phyloP scores from a whole-genome alignment of 2,113 vertebrate species.

The human (Homo sapiens) region DNA sequence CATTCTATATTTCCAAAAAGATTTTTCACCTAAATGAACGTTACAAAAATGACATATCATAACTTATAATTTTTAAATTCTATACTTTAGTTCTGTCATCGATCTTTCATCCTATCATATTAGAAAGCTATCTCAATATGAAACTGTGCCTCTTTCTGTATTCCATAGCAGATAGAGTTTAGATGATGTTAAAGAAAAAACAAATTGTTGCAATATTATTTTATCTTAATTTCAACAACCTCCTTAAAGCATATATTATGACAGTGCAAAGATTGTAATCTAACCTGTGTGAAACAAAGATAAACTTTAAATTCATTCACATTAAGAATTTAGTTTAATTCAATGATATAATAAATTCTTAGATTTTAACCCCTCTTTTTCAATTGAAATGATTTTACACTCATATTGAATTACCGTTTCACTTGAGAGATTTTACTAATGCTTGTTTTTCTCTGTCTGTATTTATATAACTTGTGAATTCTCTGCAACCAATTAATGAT shows the following conservation, averaged over 20 bases:
- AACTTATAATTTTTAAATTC: not conserved
- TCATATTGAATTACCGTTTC: not conserved
- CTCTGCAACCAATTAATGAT: not conserved
- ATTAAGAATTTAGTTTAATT: not conserved
- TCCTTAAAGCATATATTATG: not conserved
- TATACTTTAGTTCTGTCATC: not conserved
- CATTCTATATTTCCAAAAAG: not conserved
- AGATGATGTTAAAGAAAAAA: not conserved
- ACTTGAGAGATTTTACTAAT: not conserved
- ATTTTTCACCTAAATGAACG: conserved; percentile 3
- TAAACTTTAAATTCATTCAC: not conserved
- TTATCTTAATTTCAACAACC: not conserved
- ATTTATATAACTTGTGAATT: not conserved
- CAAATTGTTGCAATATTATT: not conserved
- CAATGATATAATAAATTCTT: not conserved
- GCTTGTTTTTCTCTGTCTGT: not conserved
- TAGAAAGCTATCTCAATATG: not conserved
- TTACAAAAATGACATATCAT: conserved; percentile 1
- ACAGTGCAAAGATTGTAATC: not conserved
- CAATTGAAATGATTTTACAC: not conserved
- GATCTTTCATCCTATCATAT: not conserved
- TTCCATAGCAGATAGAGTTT: not conserved
- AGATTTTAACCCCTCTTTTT: not conserved
- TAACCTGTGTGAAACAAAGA: not conserved
- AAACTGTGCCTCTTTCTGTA: not conserved